Evolutionary conservation across 2,113 vertebrate genomes (phyloP).

Genomic region (Tachuris rubrigastra): DNA sequence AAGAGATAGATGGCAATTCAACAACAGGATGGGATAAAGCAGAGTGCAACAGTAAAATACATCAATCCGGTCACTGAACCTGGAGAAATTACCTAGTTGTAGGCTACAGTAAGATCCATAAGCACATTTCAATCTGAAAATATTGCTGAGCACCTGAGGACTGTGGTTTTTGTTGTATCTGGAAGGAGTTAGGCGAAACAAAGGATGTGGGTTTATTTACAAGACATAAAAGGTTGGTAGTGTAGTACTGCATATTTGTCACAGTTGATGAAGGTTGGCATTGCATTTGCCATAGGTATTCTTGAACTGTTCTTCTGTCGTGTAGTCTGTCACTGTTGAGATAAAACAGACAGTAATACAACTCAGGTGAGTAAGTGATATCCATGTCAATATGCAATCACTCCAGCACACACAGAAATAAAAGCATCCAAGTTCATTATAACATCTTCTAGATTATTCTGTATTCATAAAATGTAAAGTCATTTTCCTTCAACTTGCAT

Average conservation of each 20-base stretch:
- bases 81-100: background rate
- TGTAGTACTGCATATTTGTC: background rate
- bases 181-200: background rate
- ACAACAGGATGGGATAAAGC: background rate
- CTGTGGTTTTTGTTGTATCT: background rate
- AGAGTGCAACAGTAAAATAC: background rate
- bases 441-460: background rate
- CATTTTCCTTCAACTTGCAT: background rate
- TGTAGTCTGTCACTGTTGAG: background rate
- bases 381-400: background rate
- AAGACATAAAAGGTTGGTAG: background rate
- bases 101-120: background rate
- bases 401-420: background rate
- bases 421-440: background rate
- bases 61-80: rapidly evolving
- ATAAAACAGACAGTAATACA: background rate
- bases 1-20: background rate
- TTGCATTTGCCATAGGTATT: background rate
- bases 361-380: background rate
- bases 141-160: background rate
- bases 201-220: background rate
- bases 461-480: background rate
- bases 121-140: background rate
- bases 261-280: background rate
- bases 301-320: background rate